Conservation (phyloP, 2,888 invertebrate species). For the Heliconius ismenius region DNA sequence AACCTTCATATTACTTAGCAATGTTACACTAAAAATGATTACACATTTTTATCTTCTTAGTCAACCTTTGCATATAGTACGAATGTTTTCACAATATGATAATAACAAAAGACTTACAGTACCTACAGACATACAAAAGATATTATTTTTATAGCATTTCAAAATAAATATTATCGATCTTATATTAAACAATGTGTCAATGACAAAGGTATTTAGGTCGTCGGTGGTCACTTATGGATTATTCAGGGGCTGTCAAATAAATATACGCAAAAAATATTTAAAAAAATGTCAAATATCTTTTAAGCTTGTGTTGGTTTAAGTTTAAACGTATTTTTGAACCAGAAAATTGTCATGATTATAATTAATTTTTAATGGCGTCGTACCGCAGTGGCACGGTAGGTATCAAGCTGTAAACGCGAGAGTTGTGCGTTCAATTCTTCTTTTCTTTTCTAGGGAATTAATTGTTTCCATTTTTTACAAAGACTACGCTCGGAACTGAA, state of each 20-base stretch:
- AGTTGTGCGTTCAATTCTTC: too few species aligned
- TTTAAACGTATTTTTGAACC: too few species aligned
- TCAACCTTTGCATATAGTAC: not conserved
- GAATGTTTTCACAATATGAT: conserved; percentile 8
- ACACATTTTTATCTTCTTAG: conserved; percentile 4
- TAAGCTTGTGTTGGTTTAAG: too few species aligned
- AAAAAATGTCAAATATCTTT: too few species aligned
- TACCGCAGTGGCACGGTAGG: too few species aligned
- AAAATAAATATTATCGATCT: conserved; percentile 26
- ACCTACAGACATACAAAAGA: not conserved
- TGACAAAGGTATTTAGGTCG: conserved; percentile 38
- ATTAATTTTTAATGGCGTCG: too few species aligned
- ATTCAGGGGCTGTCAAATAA: not conserved
- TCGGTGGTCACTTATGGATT: conserved; percentile 27
- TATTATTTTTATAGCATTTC: conserved; percentile 22
- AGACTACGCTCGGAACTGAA: too few species aligned
- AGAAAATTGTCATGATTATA: too few species aligned
- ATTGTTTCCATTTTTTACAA: too few species aligned
- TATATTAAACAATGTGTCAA: conserved; percentile 30
- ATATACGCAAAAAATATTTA: not conserved
- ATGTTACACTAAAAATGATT: not conserved
- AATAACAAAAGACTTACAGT: conserved; percentile 2
- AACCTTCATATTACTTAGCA: not conserved
- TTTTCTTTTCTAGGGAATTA: too few species aligned
- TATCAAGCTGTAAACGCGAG: too few species aligned